Evolutionary conservation across 2,888 invertebrate species (phyloP).

Genomic region (Itoplectis maculator): DNA sequence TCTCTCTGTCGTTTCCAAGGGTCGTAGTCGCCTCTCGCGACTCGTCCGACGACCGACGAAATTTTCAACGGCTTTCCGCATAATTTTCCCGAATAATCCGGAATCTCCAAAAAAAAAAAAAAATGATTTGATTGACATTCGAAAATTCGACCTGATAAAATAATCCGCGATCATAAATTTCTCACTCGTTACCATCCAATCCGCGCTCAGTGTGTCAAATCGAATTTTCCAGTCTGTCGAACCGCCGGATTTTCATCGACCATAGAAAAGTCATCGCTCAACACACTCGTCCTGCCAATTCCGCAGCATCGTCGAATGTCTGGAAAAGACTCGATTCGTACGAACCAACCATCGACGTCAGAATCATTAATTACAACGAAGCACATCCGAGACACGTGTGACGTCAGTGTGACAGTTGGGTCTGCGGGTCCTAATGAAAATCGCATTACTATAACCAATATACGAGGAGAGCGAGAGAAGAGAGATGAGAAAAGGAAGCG

Average conservation of each 20-base stretch:
- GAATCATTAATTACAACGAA: slow-evolving; percentile 82
- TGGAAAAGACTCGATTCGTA: slow-evolving; percentile 9
- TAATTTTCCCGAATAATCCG: slow-evolving; percentile 62
- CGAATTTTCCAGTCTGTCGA: slow-evolving; percentile 66
- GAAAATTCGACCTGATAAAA: neutral
- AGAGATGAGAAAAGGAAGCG: slow-evolving; percentile 25
- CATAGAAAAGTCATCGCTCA: slow-evolving; percentile 57
- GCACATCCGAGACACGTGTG: slow-evolving; percentile 9
- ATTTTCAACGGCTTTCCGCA: slow-evolving; percentile 39
- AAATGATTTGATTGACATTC: neutral
- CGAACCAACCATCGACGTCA: slow-evolving; percentile 17
- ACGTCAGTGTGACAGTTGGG: slow-evolving; percentile 41
- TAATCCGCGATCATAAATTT: slow-evolving; percentile 36
- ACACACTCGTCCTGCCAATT: slow-evolving; percentile 37
- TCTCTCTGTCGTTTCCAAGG: slow-evolving; percentile 71
- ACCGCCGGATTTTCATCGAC: neutral
- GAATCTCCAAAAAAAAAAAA: too few relatives aligned
- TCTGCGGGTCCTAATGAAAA: slow-evolving; percentile 78
- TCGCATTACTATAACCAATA: slow-evolving; percentile 82
- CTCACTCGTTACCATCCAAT: slow-evolving; percentile 47
- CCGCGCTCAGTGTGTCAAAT: slow-evolving; percentile 69
- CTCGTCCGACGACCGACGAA: slow-evolving; percentile 74
- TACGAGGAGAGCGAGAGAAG: slow-evolving; percentile 55
- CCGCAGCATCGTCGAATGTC: neutral
- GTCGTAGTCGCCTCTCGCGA: slow-evolving; percentile 72